These are phyloP conservation scores for Hiodon alosoides DNA, from an alignment of 2,113 vertebrate species.

Conservation along the genomic window DNA sequence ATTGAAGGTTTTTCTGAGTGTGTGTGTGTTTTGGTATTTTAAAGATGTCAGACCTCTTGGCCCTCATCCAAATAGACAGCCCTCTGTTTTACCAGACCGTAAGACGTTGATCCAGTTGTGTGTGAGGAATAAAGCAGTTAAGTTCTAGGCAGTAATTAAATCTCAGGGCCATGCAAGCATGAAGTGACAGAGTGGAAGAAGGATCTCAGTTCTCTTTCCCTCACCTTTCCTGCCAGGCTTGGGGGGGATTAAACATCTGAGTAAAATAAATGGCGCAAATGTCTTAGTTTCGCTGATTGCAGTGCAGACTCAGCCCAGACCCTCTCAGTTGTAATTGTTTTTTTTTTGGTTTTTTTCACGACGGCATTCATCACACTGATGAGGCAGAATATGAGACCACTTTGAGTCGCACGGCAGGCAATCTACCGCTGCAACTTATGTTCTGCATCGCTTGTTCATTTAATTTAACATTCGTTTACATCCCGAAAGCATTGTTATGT, in stretches of 20 bases:
- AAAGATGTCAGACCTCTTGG: constrained; percentile 41
- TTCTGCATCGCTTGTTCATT: too few relatives aligned
- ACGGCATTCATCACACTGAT: too few relatives aligned
- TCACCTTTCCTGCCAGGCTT: too few relatives aligned
- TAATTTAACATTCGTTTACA: too few relatives aligned
- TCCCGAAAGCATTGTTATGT: too few relatives aligned
- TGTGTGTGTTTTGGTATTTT: constrained; percentile 2
- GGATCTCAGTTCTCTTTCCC: background rate
- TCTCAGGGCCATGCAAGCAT: constrained; percentile 45
- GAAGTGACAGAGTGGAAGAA: constrained; percentile 35
- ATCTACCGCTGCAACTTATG: too few relatives aligned
- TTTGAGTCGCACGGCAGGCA: too few relatives aligned
- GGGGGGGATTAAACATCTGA: too few relatives aligned
- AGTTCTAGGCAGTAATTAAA: constrained; percentile 58
- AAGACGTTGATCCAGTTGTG: constrained; percentile 53
- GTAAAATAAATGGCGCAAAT: too few relatives aligned
- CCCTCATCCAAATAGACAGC: constrained; percentile 36
- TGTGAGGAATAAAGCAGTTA: constrained; percentile 51
- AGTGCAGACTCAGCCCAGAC: background rate
- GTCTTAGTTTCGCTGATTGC: constrained; percentile 28
- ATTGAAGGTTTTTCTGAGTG: background rate
- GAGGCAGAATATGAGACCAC: too few relatives aligned
- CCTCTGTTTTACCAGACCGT: constrained; percentile 45
- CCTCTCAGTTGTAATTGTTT: background rate
- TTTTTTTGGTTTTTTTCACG: too few relatives aligned